Evolutionary conservation across 2,797 vertebrate species (phyloP).

Genomic region (Arnoldichthys spilopterus): DNA sequence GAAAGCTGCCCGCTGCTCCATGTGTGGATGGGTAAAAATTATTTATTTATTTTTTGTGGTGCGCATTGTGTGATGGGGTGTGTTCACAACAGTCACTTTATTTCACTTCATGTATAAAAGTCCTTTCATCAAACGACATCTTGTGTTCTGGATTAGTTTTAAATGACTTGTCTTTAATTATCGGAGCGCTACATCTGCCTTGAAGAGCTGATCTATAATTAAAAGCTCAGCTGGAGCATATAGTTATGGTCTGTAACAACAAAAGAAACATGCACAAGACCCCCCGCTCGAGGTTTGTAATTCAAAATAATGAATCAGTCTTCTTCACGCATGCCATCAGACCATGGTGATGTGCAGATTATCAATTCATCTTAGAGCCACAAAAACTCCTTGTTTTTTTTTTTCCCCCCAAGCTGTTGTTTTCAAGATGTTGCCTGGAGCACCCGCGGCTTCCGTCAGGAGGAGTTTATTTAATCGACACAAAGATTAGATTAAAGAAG

Average conservation of each 20-base stretch:
- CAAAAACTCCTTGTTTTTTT: neutral
- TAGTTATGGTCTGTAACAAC: conserved; percentile 51
- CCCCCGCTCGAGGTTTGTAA: conserved; percentile 8
- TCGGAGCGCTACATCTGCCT: conserved; percentile 44
- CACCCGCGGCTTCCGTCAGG: neutral
- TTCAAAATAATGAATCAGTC: conserved; percentile 8
- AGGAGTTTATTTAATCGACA: neutral
- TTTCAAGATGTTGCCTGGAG: neutral
- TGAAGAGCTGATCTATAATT: conserved; percentile 50
- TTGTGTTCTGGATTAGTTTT: conserved; percentile 50
- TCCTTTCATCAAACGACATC: conserved; percentile 52
- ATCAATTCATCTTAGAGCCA: conserved; percentile 18
- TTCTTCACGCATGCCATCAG: neutral
- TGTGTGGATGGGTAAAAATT: too few species aligned
- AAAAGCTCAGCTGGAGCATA: conserved; percentile 51
- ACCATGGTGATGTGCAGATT: neutral
- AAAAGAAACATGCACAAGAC: conserved; percentile 35
- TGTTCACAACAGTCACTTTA: too few species aligned
- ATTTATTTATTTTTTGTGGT: too few species aligned
- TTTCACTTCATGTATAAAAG: too few species aligned
- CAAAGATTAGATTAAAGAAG: conserved; percentile 5
- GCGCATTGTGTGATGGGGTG: too few species aligned
- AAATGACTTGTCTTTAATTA: conserved; percentile 47
- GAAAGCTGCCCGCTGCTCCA: too few species aligned
- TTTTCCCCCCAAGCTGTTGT: neutral